A percentile compares a stretch with the other conserved stretches of the same genome.
Conservation (phyloP, 2,797 vertebrate species). For the Anguilla megastoma region DNA sequence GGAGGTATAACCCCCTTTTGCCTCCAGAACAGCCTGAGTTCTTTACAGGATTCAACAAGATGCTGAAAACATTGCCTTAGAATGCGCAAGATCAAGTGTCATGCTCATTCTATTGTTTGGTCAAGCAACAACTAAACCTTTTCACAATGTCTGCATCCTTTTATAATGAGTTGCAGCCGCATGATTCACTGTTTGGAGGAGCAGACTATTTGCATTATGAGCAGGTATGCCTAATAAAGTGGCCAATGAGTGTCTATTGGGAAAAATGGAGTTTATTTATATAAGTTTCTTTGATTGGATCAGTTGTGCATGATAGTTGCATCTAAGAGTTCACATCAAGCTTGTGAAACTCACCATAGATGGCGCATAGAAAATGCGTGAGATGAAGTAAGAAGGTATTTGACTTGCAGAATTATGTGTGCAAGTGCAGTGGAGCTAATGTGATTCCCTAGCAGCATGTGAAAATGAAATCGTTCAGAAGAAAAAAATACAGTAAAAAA, state of each 20-base stretch:
- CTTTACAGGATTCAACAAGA: too few relatives aligned
- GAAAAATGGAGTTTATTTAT: conserved; percentile 3
- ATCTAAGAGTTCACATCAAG: conserved; percentile 42
- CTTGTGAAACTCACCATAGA: conserved; percentile 24
- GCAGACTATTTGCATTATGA: too few relatives aligned
- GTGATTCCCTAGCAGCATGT: neutral
- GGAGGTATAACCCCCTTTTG: too few relatives aligned
- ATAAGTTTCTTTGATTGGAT: conserved; percentile 46
- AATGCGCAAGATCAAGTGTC: too few relatives aligned
- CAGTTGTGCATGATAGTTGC: conserved; percentile 50
- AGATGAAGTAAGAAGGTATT: conserved; percentile 26
- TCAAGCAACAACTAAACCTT: too few relatives aligned
- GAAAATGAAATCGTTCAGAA: neutral
- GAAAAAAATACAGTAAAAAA: neutral
- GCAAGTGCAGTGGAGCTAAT: neutral
- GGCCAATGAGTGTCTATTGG: neutral
- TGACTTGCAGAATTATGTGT: conserved; percentile 33
- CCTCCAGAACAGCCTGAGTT: too few relatives aligned
- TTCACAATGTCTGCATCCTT: too few relatives aligned
- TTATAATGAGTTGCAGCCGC: too few relatives aligned
- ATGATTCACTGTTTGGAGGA: too few relatives aligned
- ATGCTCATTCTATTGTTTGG: too few relatives aligned
- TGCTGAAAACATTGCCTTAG: neutral
- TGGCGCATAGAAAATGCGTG: neutral
- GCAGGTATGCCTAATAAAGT: too few relatives aligned